phyloP scores from a whole-genome alignment of 2,797 vertebrate species.

The Chiropotes sagulatus region DNA sequence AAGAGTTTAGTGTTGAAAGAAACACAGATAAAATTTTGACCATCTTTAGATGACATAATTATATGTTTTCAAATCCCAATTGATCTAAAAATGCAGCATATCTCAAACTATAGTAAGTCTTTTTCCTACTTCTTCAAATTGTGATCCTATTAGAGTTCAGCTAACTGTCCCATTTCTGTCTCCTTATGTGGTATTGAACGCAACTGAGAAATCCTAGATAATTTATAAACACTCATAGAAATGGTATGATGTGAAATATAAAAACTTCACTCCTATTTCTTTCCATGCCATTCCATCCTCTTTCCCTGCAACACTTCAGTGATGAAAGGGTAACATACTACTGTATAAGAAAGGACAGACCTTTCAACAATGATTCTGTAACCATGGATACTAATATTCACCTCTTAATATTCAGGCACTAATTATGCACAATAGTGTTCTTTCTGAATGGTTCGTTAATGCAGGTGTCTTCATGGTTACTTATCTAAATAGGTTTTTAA shows the following conservation, averaged over 20 bases:
- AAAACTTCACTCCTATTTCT: neutral
- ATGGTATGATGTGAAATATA: neutral
- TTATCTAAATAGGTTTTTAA: neutral
- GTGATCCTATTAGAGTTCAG: neutral
- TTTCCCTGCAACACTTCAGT: neutral
- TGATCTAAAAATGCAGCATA: neutral
- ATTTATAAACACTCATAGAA: neutral
- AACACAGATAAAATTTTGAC: neutral
- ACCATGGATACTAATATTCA: neutral
- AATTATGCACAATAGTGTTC: neutral
- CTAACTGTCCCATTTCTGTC: neutral
- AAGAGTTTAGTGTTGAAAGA: neutral
- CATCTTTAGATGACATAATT: neutral
- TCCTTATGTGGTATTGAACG: neutral
- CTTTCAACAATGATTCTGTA: neutral
- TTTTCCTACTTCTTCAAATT: neutral
- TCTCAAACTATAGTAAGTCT: neutral
- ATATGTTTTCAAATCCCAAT: neutral
- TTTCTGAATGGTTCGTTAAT: neutral
- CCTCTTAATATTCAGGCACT: neutral
- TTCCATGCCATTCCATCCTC: neutral
- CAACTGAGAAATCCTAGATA: neutral
- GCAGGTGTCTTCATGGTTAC: neutral
- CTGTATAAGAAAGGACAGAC: neutral
- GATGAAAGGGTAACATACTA: neutral